These are phyloP conservation scores for Beroe ovata DNA, from an alignment of 37 sponge, comb jelly and placozoan genomes.

Conservation along the genomic window DNA sequence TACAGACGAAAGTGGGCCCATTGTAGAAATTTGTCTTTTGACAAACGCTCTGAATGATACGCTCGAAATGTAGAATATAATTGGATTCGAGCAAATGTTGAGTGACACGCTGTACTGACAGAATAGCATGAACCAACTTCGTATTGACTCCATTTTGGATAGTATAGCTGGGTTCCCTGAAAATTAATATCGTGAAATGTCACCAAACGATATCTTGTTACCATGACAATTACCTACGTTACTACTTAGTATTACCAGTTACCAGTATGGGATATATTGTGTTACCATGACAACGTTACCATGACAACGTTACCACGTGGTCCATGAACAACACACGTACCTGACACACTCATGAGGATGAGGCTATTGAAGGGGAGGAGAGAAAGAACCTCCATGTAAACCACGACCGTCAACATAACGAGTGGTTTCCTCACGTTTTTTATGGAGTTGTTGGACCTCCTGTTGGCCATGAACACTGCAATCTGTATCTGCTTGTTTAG, in stretches of 20 bases:
- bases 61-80: neutral
- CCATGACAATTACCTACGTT: too few relatives aligned
- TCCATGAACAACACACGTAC: neutral
- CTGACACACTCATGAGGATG: slow-evolving; percentile 5
- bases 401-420: slow-evolving; percentile 5
- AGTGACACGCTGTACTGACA: slow-evolving; percentile 17
- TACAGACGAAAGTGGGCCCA: neutral
- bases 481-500: slow-evolving; percentile 16
- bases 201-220: neutral
- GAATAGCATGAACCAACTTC: slow-evolving; percentile 2
- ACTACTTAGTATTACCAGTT: too few relatives aligned
- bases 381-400: slow-evolving; percentile 2
- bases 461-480: slow-evolving; percentile 3
- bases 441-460: neutral
- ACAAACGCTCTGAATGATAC: neutral
- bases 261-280: neutral
- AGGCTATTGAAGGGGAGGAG: neutral
- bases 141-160: neutral
- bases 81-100: slow-evolving; percentile 5
- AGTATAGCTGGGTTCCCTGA: neutral
- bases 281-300: neutral
- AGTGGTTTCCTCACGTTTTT: slow-evolving; percentile 26
- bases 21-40: neutral
- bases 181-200: neutral
- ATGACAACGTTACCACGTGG: neutral